phyloP scores from a whole-genome alignment of 2,113 vertebrate genomes.

The Muscicapa adusta region DNA sequence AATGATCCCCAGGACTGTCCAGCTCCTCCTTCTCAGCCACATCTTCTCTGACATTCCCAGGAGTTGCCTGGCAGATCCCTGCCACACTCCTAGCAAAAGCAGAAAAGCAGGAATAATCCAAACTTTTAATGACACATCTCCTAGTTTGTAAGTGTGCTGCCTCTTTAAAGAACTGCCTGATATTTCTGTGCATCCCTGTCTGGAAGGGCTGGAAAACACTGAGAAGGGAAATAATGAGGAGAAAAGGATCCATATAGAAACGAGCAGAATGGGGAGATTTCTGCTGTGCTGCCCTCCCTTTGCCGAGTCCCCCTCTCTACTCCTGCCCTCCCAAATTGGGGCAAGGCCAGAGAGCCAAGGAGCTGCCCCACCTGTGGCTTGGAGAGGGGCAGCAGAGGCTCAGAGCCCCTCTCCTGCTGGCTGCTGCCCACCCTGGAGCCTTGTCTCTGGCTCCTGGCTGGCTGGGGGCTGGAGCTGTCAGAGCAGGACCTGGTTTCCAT shows the following conservation, averaged over 20 bases:
- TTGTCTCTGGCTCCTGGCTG: background rate
- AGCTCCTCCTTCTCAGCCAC: background rate
- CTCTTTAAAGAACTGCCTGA: background rate
- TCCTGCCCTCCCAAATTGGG: background rate
- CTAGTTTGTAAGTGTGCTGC: background rate
- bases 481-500: slow-evolving; percentile 25
- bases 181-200: background rate
- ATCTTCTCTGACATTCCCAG: background rate
- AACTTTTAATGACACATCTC: background rate
- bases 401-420: fast-evolving
- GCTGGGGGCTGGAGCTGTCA: background rate
- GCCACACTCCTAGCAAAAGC: background rate
- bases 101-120: background rate
- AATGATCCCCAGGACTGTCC: background rate
- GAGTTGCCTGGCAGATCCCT: background rate
- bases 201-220: background rate
- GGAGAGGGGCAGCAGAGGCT: background rate
- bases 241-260: background rate
- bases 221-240: background rate
- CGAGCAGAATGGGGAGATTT: background rate
- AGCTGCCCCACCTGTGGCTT: background rate
- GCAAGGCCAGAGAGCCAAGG: background rate
- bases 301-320: fast-evolving
- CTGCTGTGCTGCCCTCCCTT: background rate
- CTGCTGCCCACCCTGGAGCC: background rate